These are phyloP conservation scores for Agrypnia vestita DNA, from an alignment of 1,140 invertebrate genomes.

Conservation along the genomic window DNA sequence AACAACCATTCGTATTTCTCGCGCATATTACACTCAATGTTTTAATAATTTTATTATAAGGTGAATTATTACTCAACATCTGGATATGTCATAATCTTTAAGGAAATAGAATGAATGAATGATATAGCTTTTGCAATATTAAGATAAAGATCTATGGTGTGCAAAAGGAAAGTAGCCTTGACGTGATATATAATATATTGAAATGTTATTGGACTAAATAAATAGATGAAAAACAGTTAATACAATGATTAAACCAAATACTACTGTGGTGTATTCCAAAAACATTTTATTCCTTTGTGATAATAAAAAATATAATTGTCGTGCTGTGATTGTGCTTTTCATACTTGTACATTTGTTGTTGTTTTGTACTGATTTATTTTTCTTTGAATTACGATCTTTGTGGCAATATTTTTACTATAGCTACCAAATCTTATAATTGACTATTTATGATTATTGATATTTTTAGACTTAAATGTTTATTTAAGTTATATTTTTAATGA, in stretches of 20 bases:
- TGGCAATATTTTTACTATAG: slow-evolving; percentile 29
- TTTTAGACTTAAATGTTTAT: slow-evolving; percentile 12
- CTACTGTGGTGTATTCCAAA: slow-evolving; percentile 33
- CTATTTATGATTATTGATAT: background rate
- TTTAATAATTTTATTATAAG: too few relatives aligned
- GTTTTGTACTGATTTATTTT: slow-evolving; percentile 41
- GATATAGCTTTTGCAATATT: too few relatives aligned
- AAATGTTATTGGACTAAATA: background rate
- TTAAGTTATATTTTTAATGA: slow-evolving; percentile 17
- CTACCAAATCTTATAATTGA: background rate
- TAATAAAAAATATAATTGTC: slow-evolving; percentile 49
- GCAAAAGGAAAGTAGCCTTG: too few relatives aligned
- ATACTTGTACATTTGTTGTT: slow-evolving; percentile 44
- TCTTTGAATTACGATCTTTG: slow-evolving; percentile 14
- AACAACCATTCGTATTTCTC: slow-evolving; percentile 1
- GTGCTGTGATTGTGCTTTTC: slow-evolving; percentile 50
- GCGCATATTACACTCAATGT: background rate
- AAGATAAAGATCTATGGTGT: too few relatives aligned
- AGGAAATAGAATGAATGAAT: too few relatives aligned
- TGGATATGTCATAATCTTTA: too few relatives aligned
- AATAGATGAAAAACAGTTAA: background rate
- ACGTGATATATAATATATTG: background rate
- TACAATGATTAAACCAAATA: slow-evolving; percentile 1
- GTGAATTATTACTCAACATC: too few relatives aligned
- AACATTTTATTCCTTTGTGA: slow-evolving; percentile 42